Evolutionary conservation across 2,113 vertebrate genomes (phyloP), one percentile per base, ranked within the genome.

Genomic region (Corapipo altera): DNA sequence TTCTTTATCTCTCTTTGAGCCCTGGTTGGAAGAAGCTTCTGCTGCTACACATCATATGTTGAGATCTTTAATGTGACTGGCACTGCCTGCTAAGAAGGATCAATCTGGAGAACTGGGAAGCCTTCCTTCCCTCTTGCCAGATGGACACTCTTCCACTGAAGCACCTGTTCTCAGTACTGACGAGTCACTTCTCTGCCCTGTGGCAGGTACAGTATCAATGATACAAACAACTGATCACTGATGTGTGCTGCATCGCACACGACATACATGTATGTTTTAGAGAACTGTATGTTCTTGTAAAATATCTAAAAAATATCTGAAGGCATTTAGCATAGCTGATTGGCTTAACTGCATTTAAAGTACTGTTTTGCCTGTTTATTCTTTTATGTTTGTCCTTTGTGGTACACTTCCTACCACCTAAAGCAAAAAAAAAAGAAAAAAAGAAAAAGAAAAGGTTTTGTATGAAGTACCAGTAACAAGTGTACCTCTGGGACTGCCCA

Each of bases 261-360:
- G 24, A 24, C 16, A 6, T 9, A 54, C 15, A 48, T 37, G 21
- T 11, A 32, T 5, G 5, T 65, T 59, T 88, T 61, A 59, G 49
- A 44, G 11, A 49, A 44, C 8, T 0, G 0, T 19, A 18, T 46
- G 24, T 37, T 91, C 28, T 41, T 55, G 55, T 1, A 51, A 64
- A 77, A 33, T n/a, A 43, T 8, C 46, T 55, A 66, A 75, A 37
- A 80, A 71, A 66, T 39, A 33, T 23, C 30, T 76, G 27, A 17
- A 77, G 18, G 5, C 7, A 43, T 62, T 74, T 74, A 74, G 24
- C 28, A 44, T 8, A 58, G 16, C 24, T 49, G 41, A 32, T 81
- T 43, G n/a, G 14, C 39, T 80, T 64, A 70, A 35, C 23, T n/a
- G 43, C 33, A 37, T 74, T 70, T 59, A 37, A 77, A 65, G 14